phyloP scores from a whole-genome alignment of 2,113 vertebrate species.

The Indicator maculatus region DNA sequence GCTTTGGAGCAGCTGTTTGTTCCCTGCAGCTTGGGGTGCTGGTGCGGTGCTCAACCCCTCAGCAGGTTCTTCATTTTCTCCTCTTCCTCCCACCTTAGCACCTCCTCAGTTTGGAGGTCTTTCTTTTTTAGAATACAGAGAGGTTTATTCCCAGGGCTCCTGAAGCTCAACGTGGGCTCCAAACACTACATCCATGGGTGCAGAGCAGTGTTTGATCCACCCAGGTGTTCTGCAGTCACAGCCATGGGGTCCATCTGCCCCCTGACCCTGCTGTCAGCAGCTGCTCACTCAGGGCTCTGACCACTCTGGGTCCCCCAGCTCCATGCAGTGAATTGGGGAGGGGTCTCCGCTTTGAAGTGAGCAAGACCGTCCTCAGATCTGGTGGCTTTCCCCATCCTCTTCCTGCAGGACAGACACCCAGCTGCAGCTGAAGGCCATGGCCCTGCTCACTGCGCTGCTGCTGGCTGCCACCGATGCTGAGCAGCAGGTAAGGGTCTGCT shows the following conservation, averaged over 20 bases:
- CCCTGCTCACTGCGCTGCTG: conserved; percentile 90
- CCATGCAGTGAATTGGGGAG: accelerated
- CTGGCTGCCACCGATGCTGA: conserved; percentile 83
- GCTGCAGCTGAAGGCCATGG: conserved; percentile 97
- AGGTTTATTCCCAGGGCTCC: not conserved
- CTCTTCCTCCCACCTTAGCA: not conserved
- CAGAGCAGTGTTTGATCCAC: not conserved
- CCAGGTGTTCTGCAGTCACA: not conserved
- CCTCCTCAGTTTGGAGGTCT: not conserved
- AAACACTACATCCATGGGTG: not conserved
- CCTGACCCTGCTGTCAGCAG: not conserved
- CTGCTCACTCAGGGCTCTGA: not conserved
- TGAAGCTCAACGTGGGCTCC: not conserved
- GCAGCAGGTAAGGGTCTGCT: conserved; percentile 76
- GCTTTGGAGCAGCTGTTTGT: not conserved
- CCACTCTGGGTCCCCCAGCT: not conserved
- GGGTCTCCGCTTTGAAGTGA: not conserved
- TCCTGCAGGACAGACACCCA: conserved; percentile 85
- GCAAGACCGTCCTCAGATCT: not conserved
- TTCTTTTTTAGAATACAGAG: not conserved
- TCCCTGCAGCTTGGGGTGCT: not conserved
- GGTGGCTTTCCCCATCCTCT: not conserved
- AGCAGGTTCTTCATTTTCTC: not conserved
- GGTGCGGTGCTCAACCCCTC: not conserved
- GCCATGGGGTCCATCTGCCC: not conserved